Conservation (phyloP, 2,797 vertebrate genomes). For the Parauchenoglanis ngamensis region DNA sequence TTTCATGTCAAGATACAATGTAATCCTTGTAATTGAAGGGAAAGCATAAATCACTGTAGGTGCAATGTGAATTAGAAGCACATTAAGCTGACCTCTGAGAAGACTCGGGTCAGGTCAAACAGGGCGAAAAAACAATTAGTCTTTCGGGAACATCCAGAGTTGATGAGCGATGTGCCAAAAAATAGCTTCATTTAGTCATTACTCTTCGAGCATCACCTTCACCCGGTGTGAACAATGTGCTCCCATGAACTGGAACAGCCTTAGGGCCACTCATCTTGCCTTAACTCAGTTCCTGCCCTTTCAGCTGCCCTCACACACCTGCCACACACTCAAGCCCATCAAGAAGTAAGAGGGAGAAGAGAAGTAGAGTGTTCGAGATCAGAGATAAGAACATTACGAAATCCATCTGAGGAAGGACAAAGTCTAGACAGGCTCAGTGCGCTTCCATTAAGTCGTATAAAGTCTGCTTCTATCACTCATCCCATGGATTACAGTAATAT, state of each 20-base stretch:
- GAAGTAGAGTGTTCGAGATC: slow-evolving; percentile 13
- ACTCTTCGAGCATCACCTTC: slow-evolving; percentile 26
- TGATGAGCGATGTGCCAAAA: neutral
- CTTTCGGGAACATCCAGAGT: neutral
- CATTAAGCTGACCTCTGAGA: slow-evolving; percentile 19
- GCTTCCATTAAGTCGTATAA: slow-evolving; percentile 3
- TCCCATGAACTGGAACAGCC: slow-evolving; percentile 36
- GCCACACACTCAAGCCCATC: slow-evolving; percentile 39
- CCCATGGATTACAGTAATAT: slow-evolving; percentile 17
- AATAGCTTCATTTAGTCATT: slow-evolving; percentile 29
- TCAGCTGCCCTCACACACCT: slow-evolving; percentile 44
- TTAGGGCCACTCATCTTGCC: slow-evolving; percentile 36
- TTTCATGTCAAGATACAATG: neutral
- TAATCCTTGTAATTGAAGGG: slow-evolving; percentile 12
- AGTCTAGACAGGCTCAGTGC: slow-evolving; percentile 55
- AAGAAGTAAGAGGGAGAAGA: slow-evolving; percentile 24
- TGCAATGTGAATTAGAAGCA: slow-evolving; percentile 14
- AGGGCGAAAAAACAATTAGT: slow-evolving; percentile 41
- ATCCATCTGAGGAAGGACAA: slow-evolving; percentile 60
- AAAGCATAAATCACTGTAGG: slow-evolving; percentile 23
- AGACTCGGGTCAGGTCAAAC: slow-evolving; percentile 14
- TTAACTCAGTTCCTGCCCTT: slow-evolving; percentile 45
- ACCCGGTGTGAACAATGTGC: slow-evolving; percentile 39
- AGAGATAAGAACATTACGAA: slow-evolving; percentile 35
- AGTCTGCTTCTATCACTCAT: slow-evolving; percentile 11